These are phyloP conservation scores for Tadarida brasiliensis DNA, from an alignment of 2,797 vertebrate species.

Conservation along the genomic window DNA sequence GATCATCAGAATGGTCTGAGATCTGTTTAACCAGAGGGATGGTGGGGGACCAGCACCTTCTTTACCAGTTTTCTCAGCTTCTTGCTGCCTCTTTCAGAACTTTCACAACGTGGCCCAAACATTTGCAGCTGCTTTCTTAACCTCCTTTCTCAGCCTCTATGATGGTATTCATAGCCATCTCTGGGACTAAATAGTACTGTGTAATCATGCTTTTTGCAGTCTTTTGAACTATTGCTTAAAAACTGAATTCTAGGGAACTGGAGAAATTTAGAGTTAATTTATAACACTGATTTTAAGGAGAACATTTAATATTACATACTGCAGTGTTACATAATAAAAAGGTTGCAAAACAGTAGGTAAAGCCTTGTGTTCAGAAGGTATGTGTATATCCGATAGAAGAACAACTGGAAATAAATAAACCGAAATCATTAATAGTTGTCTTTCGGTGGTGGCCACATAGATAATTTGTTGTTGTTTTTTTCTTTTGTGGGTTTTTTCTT, in stretches of 20 bases:
- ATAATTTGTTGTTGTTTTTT: not conserved
- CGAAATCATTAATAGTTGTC: not conserved
- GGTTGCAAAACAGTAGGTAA: not conserved
- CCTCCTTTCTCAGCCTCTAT: not conserved
- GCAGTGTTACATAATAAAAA: not conserved
- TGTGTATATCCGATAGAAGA: not conserved
- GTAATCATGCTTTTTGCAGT: not conserved
- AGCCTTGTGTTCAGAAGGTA: not conserved
- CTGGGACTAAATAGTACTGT: not conserved
- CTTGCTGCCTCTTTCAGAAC: not conserved
- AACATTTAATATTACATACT: constrained; percentile 28
- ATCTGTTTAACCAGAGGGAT: not conserved
- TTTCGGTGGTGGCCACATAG: not conserved
- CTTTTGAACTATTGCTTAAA: constrained; percentile 40
- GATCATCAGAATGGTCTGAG: not conserved
- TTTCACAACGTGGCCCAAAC: not conserved
- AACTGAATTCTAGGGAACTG: not conserved
- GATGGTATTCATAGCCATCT: not conserved
- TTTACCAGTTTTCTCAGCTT: not conserved
- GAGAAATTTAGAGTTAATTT: not conserved
- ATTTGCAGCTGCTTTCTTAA: not conserved
- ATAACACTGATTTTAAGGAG: constrained; percentile 7
- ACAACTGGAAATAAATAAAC: not conserved
- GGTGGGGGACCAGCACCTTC: not conserved
- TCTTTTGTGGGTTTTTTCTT: not conserved